Evolutionary conservation across 2,113 vertebrate species (phyloP), one percentile per base, ranked within the genome.

Genomic region (Cynocephalus volans): DNA sequence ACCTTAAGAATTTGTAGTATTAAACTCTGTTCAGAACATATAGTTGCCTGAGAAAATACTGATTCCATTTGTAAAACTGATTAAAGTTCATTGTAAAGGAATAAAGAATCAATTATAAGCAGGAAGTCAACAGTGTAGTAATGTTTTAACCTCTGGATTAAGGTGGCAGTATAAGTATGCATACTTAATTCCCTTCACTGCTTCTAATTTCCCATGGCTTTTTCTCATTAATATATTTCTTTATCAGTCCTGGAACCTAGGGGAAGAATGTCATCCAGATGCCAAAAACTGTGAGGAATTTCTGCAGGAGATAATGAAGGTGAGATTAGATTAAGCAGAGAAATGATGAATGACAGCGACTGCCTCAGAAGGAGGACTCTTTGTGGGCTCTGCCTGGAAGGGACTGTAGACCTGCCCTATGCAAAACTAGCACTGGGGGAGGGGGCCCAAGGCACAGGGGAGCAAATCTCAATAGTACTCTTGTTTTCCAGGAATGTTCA

Each of bases 181-280:
- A 31, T 58, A 67, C 64, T 62, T 84, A 90, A 79, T 95, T 48
- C 23, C 48, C 50, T 88, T 65, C 4, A 33, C 26, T 82, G 50
- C 76, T 94, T 95, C 73, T 88, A 13, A 79, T 83, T 96, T 79
- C 24, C 41, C 75, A 48, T 87, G 21, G 48, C 31, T 79, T 95
- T 77, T 90, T 6, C 14, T 26, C 70, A 33, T 87, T 26, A 19
- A 26, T 58, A 1, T 60, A 18, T 92, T 83, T 96, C 23, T 79
- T 93, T 88, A 76, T 80, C 23, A 76, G 19, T 77, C 24, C 19
- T 88, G 58, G 45, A 70, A 87, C 28, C 33, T 36, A 52, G n/a
- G 24, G n/a, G 28, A 70, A 89, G 54, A 76, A 58, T 69, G 19
- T 14, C 69, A 60, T 56, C 54, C 65, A 56, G 36, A 77, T 72